A percentile compares a stretch with the other conserved stretches of the same genome.
Evolutionary conservation across 23 tunicate genomes (phyloP).

Genomic region (Phallusia fumigata): DNA sequence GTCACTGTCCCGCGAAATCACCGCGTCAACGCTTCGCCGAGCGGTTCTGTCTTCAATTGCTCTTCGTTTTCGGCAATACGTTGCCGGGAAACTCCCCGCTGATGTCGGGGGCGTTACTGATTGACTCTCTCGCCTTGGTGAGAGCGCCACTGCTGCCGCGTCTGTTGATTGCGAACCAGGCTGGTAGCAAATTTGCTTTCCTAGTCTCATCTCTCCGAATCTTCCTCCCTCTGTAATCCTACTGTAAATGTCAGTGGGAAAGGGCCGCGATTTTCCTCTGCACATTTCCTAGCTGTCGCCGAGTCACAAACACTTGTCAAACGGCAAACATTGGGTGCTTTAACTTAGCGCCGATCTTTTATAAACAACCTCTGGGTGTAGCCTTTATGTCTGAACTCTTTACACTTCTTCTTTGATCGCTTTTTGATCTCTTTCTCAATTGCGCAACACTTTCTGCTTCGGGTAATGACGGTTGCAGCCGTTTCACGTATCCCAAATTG

Average conservation of each 20-base stretch:
- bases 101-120: not conserved
- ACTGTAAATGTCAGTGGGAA: not conserved
- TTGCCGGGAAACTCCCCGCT: not conserved
- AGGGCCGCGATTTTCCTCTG: not conserved
- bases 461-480: too few species aligned
- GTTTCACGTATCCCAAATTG: too few species aligned
- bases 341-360: not conserved
- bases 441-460: not conserved
- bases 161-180: too few species aligned
- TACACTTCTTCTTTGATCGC: not conserved
- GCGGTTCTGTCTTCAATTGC: not conserved
- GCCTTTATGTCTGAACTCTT: not conserved
- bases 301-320: not conserved
- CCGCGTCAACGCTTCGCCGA: not conserved
- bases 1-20: not conserved
- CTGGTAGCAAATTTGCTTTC: not conserved
- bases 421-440: not conserved
- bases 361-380: not conserved
- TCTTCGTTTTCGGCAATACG: conserved; percentile 6
- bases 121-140: not conserved
- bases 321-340: not conserved
- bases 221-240: not conserved
- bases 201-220: not conserved
- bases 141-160: too few species aligned
- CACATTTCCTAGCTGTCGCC: not conserved